Percentiles rank a stretch among this genome's conserved stretches.
Evolutionary conservation across 2,797 vertebrate genomes (phyloP).

Genomic region (Geotrypetes seraphini): DNA sequence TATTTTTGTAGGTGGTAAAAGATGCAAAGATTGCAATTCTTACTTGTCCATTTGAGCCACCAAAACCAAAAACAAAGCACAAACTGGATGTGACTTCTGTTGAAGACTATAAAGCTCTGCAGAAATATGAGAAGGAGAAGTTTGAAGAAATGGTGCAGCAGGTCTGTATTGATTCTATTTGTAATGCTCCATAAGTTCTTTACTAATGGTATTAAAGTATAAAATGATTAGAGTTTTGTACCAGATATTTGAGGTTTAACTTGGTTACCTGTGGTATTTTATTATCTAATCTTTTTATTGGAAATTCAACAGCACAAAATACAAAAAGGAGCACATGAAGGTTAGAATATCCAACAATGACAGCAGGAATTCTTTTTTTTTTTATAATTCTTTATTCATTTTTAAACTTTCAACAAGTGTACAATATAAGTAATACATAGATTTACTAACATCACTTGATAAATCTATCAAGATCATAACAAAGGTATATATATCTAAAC

Average conservation of each 20-base stretch:
- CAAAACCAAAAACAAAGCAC: constrained; percentile 97
- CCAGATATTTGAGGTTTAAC: background rate
- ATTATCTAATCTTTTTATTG: too few relatives aligned
- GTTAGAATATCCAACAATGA: too few relatives aligned
- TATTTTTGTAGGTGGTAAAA: constrained; percentile 61
- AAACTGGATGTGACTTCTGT: constrained; percentile 96
- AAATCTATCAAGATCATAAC: too few relatives aligned
- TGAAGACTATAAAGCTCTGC: constrained; percentile 89
- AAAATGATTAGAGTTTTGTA: background rate
- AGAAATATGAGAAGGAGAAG: constrained; percentile 92
- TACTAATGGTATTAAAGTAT: background rate
- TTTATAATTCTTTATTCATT: too few relatives aligned
- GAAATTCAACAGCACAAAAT: too few relatives aligned
- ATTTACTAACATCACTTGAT: too few relatives aligned
- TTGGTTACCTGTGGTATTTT: background rate
- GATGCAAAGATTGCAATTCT: constrained; percentile 91
- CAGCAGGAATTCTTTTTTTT: too few relatives aligned
- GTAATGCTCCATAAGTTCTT: background rate
- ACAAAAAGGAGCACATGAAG: too few relatives aligned
- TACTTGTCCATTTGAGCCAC: constrained; percentile 94
- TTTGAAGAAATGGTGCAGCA: constrained; percentile 93
- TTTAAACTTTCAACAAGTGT: too few relatives aligned
- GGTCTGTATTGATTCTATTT: constrained; percentile 40
- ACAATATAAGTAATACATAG: too few relatives aligned
- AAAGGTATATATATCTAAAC: too few relatives aligned